Conservation (phyloP, 1,140 invertebrate species). For the Zaprionus tsacasi region DNA sequence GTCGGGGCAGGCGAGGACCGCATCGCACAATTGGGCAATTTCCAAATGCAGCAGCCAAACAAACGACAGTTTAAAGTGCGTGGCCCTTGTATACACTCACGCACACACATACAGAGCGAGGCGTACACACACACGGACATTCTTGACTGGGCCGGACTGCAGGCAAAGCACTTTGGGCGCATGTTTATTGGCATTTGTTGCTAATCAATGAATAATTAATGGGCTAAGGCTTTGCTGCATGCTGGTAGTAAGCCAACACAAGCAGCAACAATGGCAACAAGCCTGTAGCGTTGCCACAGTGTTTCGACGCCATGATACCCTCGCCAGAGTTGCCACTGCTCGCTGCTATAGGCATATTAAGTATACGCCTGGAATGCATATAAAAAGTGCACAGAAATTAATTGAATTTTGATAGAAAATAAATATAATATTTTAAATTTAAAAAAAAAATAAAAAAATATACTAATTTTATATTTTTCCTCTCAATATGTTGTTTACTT, state of each 20-base stretch:
- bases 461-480: neutral
- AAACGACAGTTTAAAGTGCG: conserved; percentile 78
- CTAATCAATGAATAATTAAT: conserved; percentile 83
- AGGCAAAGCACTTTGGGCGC: conserved; percentile 68
- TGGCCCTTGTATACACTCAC: conserved; percentile 23
- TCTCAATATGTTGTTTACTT: neutral
- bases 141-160: conserved; percentile 29
- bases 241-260: conserved; percentile 33
- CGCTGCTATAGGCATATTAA: too few species aligned
- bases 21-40: conserved; percentile 69
- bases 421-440: too few species aligned
- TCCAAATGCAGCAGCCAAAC: conserved; percentile 58
- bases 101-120: conserved; percentile 6
- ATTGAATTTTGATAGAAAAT: too few species aligned
- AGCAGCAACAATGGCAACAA: conserved; percentile 21
- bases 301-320: neutral
- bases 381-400: too few species aligned
- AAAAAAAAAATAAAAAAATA: too few species aligned
- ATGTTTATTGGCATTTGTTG: conserved; percentile 82
- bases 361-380: too few species aligned
- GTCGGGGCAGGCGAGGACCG: conserved; percentile 1
- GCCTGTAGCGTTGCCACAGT: neutral
- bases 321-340: neutral
- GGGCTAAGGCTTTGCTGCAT: conserved; percentile 71
- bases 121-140: conserved; percentile 1